Evolutionary conservation across 2,888 invertebrate species (phyloP), one percentile per base, ranked within the genome.

Genomic region (Drosophila macrospina): DNA sequence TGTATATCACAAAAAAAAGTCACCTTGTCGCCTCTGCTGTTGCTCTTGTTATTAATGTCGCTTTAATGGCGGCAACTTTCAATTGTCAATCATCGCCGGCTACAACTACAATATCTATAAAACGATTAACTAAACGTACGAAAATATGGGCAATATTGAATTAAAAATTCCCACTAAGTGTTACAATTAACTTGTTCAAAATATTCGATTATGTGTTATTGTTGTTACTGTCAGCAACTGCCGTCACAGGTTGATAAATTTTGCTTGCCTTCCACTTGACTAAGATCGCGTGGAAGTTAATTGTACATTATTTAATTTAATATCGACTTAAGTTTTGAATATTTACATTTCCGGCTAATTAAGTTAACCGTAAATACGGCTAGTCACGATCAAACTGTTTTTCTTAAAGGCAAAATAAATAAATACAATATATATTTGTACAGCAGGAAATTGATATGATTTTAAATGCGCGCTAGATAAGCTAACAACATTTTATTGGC

Each of bases 261-360:
- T 30, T n/a, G 44, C 16, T 74, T 39, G 48, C 59, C 70, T 70
- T 64, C 48, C 28, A 37, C 26, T 37, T 48, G 20, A 56, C 26
- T 24, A 24, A 41, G 42, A 67, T 74, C 41, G 60, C 62, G 45
- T 66, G 67, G 16, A 76, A 75, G 41, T 41, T 57, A 51, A 67
- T 76, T 71, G 52, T 52, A 42, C 39, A 57, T 41, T 50, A 41
- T 77, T 67, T 39, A 47, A 55, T 56, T 45, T 44, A 10, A 48
- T 65, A 63, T 67, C 63, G 11, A 16, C 24, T 72, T 60, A n/a
- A 45, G 32, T 48, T 63, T 67, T 50, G 8, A 51, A 51, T 63
- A 79, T 76, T 76, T 64, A 68, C 65, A 80, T 71, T 83, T 81
- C 81, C 81, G 81, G 84, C 81, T 81, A 81, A 80, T 78, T 81